Percentiles rank a stretch among this genome's conserved stretches.
phyloP scores from a whole-genome alignment of 2,888 invertebrate genomes.

The Hirtodrosophila histrioides region DNA sequence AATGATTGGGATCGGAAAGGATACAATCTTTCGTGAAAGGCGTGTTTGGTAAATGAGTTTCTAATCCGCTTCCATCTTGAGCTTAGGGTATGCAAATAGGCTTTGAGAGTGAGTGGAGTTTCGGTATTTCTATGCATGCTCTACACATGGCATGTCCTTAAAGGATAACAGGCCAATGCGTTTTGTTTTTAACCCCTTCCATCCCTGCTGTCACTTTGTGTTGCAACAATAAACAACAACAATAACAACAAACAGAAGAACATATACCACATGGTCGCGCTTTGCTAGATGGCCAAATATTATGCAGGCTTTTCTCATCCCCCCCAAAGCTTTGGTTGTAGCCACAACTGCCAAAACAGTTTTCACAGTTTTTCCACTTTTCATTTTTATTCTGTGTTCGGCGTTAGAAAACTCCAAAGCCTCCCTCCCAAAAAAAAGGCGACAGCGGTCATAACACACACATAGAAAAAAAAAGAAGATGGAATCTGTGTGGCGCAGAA shows the following conservation, averaged over 20 bases:
- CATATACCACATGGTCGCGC: slow-evolving; percentile 41
- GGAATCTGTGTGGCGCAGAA: slow-evolving; percentile 28
- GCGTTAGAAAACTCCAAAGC: slow-evolving; percentile 25
- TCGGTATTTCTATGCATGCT: slow-evolving; percentile 28
- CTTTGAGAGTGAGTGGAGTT: slow-evolving; percentile 15
- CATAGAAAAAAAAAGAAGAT: slow-evolving; percentile 16
- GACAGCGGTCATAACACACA: slow-evolving; percentile 63
- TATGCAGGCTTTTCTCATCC: slow-evolving; percentile 53
- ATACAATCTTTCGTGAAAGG: no score
- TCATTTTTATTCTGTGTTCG: slow-evolving; percentile 10
- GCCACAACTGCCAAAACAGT: slow-evolving; percentile 55
- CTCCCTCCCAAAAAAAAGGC: slow-evolving; percentile 14
- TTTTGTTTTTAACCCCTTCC: slow-evolving; percentile 1
- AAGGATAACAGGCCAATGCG: slow-evolving; percentile 40
- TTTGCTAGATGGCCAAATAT: slow-evolving; percentile 50
- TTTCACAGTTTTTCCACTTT: slow-evolving; percentile 15
- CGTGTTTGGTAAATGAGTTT: no score
- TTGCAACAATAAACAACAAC: slow-evolving; percentile 17
- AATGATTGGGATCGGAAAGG: no score
- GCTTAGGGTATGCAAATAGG: slow-evolving; percentile 28
- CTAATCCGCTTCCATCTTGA: no score
- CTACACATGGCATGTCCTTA: slow-evolving; percentile 31
- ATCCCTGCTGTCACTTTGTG: slow-evolving; percentile 20
- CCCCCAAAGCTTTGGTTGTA: slow-evolving; percentile 31
- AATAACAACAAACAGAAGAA: slow-evolving; percentile 22